phyloP scores from a whole-genome alignment of 1,140 invertebrate species.

The Apis florea region DNA sequence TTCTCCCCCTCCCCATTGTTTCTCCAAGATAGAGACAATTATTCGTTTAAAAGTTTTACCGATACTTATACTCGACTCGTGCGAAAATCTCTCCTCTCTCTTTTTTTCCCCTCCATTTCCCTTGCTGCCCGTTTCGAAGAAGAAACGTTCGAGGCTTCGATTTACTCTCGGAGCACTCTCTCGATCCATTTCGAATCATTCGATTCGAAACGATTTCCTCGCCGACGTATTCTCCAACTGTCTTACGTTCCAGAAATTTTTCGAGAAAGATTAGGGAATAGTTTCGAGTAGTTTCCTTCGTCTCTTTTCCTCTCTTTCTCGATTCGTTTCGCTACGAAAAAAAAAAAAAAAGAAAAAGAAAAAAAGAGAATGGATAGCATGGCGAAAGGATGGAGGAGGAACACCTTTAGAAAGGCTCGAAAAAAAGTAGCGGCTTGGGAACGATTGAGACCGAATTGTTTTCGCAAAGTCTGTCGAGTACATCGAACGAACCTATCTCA shows the following conservation, averaged over 20 bases:
- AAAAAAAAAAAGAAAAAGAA: background rate
- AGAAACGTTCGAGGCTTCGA: slow-evolving; percentile 21
- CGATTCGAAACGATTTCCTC: slow-evolving; percentile 39
- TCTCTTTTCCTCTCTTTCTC: too few species aligned
- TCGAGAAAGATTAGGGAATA: slow-evolving; percentile 22
- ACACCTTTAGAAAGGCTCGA: background rate
- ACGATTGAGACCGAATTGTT: slow-evolving; percentile 31
- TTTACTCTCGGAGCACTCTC: slow-evolving; percentile 30
- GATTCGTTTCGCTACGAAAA: background rate
- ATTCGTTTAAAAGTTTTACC: slow-evolving; percentile 25
- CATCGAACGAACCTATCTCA: slow-evolving; percentile 28
- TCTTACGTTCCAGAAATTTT: slow-evolving; percentile 8
- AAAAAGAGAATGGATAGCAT: background rate
- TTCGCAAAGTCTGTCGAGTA: slow-evolving; percentile 17
- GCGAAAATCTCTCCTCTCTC: background rate
- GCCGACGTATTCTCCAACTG: background rate
- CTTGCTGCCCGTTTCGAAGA: background rate
- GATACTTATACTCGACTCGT: slow-evolving; percentile 25
- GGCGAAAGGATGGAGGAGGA: background rate
- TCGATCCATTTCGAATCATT: slow-evolving; percentile 30
- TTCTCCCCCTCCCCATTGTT: too few species aligned
- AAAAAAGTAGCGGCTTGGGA: background rate
- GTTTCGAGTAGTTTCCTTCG: background rate
- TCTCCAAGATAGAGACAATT: slow-evolving; percentile 15
- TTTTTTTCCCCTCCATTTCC: background rate